Evolutionary conservation across 1,140 invertebrate genomes (phyloP).

Genomic region (Phymastichus coffea): DNA sequence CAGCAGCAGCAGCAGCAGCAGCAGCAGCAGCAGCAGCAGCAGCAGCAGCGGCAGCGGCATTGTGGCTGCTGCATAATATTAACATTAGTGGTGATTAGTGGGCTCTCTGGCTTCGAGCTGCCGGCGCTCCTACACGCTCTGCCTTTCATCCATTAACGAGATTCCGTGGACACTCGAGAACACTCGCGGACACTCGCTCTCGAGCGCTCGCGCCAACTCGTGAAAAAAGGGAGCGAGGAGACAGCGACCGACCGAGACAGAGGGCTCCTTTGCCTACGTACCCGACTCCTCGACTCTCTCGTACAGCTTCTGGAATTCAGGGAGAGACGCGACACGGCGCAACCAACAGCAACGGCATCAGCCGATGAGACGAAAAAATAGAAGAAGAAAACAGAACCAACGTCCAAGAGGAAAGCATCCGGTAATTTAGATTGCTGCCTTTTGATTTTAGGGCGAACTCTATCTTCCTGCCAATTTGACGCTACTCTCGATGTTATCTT

Average conservation of each 20-base stretch:
- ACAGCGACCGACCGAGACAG: no score
- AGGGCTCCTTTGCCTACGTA: background rate
- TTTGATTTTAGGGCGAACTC: slow-evolving; percentile 22
- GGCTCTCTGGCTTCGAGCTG: slow-evolving; percentile 34
- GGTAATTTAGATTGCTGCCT: slow-evolving; percentile 24
- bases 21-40: no score
- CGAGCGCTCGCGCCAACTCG: background rate
- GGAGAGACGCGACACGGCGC: background rate
- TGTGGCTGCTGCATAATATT: slow-evolving; percentile 54
- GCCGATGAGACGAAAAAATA: no score
- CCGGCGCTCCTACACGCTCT: slow-evolving; percentile 36
- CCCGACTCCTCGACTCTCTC: background rate
- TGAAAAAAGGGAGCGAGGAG: background rate
- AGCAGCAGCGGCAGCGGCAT: slow-evolving; percentile 36
- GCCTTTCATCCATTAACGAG: slow-evolving; percentile 48
- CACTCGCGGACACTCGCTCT: background rate
- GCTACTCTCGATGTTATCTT: slow-evolving; percentile 19
- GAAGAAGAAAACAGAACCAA: slow-evolving; percentile 8
- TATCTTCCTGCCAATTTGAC: slow-evolving; percentile 22
- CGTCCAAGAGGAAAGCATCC: slow-evolving; percentile 11
- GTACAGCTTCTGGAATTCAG: slow-evolving; percentile 21
- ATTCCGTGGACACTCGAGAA: slow-evolving; percentile 27
- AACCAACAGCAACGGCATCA: no score
- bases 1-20: no score
- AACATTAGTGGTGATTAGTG: slow-evolving; percentile 55